Percentiles rank a stretch among this genome's conserved stretches.
phyloP scores from a whole-genome alignment of 1,140 invertebrate genomes.

The Drosophila albomicans region DNA sequence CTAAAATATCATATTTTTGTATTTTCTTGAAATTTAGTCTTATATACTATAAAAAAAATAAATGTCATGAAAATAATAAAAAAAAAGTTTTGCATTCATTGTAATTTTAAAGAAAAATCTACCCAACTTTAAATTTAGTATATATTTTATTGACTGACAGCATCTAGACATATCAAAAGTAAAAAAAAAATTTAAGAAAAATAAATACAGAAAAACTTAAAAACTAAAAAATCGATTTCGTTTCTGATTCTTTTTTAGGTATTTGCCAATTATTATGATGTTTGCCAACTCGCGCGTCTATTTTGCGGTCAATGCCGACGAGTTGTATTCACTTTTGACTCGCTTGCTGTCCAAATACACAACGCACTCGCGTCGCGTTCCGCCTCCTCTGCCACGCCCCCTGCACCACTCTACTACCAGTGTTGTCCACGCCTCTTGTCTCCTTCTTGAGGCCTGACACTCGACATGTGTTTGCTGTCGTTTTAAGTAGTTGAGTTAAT shows the following conservation, averaged over 20 bases:
- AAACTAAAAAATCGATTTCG: neutral
- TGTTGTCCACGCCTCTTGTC: conserved; percentile 12
- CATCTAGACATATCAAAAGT: neutral
- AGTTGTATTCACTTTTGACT: conserved; percentile 28
- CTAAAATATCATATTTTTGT: no score
- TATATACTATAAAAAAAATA: no score
- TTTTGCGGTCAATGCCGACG: conserved; percentile 83
- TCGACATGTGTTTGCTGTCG: conserved; percentile 49
- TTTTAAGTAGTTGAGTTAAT: conserved; percentile 28
- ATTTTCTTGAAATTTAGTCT: no score
- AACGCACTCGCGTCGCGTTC: neutral
- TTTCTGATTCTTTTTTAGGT: conserved; percentile 25
- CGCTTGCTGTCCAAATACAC: conserved; percentile 1
- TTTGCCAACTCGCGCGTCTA: conserved; percentile 27
- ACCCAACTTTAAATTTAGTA: neutral
- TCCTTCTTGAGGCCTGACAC: conserved; percentile 21
- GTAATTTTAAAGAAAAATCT: neutral
- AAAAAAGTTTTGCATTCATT: neutral
- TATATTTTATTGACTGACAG: conserved; percentile 28
- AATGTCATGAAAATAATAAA: no score
- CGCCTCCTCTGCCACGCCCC: neutral
- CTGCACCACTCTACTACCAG: neutral
- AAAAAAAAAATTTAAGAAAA: neutral
- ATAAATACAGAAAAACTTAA: no score
- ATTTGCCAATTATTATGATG: conserved; percentile 33